phyloP scores from a whole-genome alignment of 2,113 vertebrate species.

The Aphelocoma coerulescens region DNA sequence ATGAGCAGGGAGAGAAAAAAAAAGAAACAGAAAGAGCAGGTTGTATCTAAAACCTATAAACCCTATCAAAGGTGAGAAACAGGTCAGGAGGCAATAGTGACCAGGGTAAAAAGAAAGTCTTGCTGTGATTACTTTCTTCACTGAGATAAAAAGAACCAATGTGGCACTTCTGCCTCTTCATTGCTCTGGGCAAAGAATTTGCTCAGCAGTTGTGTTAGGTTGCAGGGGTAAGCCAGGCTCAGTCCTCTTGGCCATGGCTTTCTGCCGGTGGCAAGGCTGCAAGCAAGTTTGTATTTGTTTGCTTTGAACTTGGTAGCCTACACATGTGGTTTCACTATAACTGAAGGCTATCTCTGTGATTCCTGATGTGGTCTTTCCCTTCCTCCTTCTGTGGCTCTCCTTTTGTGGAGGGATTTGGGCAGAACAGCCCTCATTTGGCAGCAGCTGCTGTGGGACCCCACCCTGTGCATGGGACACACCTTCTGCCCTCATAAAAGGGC shows the following conservation, averaged over 20 bases:
- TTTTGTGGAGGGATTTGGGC: not conserved
- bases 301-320: not conserved
- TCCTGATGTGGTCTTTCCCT: not conserved
- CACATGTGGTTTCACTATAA: not conserved
- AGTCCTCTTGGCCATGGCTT: not conserved
- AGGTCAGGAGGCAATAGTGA: not conserved
- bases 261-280: accelerated
- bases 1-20: not conserved
- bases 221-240: not conserved
- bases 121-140: not conserved
- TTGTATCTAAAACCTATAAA: not conserved
- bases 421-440: not conserved
- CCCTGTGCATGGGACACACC: not conserved
- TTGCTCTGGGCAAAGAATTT: not conserved
- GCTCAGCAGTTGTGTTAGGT: not conserved
- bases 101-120: not conserved
- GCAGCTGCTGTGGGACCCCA: accelerated
- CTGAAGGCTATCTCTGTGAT: not conserved
- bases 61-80: not conserved
- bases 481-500: not conserved
- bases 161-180: not conserved
- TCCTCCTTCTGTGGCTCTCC: not conserved
- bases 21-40: not conserved
- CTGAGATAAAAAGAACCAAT: not conserved
- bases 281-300: not conserved